phyloP scores from a whole-genome alignment of 2,113 vertebrate genomes.

The Progne subis region DNA sequence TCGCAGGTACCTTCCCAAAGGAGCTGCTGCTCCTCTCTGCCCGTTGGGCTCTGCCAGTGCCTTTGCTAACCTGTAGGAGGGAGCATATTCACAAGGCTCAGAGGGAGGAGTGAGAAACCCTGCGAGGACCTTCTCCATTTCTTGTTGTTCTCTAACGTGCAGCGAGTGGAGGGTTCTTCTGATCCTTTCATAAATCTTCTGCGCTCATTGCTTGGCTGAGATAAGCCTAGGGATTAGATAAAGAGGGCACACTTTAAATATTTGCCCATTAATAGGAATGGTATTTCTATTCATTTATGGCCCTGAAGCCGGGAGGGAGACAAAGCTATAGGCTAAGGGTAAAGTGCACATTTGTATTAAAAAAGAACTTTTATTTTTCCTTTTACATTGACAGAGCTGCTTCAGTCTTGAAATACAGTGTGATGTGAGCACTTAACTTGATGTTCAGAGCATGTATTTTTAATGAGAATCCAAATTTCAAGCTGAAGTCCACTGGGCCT shows the following conservation, averaged over 20 bases:
- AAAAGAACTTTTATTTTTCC: not conserved
- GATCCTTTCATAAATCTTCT: not conserved
- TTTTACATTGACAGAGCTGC: not conserved
- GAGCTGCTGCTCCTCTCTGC: not conserved
- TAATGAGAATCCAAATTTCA: conserved; percentile 12
- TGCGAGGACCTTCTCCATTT: not conserved
- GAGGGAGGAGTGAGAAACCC: not conserved
- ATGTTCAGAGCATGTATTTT: conserved; percentile 13
- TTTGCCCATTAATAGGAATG: not conserved
- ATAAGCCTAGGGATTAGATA: not conserved
- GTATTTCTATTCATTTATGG: not conserved
- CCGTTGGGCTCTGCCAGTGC: not conserved
- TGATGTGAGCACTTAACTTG: not conserved
- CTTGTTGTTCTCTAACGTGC: fast-evolving
- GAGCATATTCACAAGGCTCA: not conserved
- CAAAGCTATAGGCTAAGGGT: not conserved
- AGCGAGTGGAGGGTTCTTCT: not conserved
- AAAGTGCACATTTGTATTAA: not conserved
- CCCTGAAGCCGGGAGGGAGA: not conserved
- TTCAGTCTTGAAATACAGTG: not conserved
- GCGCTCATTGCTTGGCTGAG: not conserved
- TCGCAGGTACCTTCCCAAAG: conserved; percentile 80
- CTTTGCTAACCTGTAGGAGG: not conserved
- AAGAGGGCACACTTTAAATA: not conserved
- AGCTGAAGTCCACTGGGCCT: not conserved